These are phyloP conservation scores for Apodemia zela DNA, from an alignment of 2,888 invertebrate genomes.

Conservation along the genomic window DNA sequence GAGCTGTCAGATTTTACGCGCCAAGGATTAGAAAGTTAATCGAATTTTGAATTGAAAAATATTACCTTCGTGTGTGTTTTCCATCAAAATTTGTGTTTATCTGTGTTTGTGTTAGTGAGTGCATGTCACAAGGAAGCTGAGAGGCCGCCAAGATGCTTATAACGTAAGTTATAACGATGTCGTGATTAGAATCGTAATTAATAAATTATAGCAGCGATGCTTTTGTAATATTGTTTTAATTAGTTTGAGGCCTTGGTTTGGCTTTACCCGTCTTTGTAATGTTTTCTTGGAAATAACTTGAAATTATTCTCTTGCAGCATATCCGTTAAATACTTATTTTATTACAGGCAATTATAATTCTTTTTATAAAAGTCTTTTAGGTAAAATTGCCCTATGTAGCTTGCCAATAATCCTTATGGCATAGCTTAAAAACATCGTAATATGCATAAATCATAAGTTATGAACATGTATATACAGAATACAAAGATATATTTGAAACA, in stretches of 20 bases:
- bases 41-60: conserved; percentile 35
- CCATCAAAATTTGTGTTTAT: conserved; percentile 39
- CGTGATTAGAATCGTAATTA: conserved; percentile 44
- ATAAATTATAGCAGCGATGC: conserved; percentile 28
- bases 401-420: neutral
- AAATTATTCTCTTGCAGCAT: neutral
- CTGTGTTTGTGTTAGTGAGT: conserved; percentile 61
- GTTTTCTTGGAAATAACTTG: conserved; percentile 11
- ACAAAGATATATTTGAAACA: neutral
- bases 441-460: neutral
- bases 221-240: conserved; percentile 18
- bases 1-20: conserved; percentile 43
- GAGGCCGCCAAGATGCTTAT: conserved; percentile 65
- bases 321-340: conserved; percentile 9
- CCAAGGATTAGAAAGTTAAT: conserved; percentile 59
- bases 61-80: conserved; percentile 46
- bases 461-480: neutral
- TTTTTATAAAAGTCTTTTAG: neutral
- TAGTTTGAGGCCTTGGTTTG: conserved; percentile 13
- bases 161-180: conserved; percentile 59
- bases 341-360: neutral
- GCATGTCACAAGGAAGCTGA: conserved; percentile 42
- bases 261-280: conserved; percentile 8
- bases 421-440: neutral
- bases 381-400: neutral